Evolutionary conservation across 2,113 vertebrate species (phyloP).

Genomic region (Scortum barcoo): DNA sequence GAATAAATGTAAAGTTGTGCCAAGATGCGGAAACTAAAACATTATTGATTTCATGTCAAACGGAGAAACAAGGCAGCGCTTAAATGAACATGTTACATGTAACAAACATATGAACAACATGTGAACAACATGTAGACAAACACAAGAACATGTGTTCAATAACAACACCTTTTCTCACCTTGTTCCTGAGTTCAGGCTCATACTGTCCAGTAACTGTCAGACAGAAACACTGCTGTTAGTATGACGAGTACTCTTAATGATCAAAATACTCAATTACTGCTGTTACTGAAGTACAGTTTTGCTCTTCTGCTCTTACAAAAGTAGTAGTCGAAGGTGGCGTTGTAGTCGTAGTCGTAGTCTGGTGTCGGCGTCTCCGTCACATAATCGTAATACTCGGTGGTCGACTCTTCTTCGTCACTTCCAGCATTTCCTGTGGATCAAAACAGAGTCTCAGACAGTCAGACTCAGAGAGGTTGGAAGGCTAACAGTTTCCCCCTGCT

Average conservation of each 20-base stretch:
- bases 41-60: no score
- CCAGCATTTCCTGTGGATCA: background rate
- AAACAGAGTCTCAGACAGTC: background rate
- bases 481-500: background rate
- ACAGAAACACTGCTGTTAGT: background rate
- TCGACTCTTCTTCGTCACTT: background rate
- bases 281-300: no score
- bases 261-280: background rate
- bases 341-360: constrained; percentile 66
- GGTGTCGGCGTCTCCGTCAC: accelerated
- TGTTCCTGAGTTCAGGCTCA: accelerated
- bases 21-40: no score
- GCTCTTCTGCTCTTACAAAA: background rate
- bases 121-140: no score
- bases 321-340: constrained; percentile 51
- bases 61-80: no score
- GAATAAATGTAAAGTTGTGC: no score
- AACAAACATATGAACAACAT: no score
- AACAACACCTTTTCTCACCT: constrained; percentile 21
- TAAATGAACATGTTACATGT: no score
- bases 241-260: background rate
- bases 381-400: background rate
- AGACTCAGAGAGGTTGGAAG: background rate
- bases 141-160: no score
- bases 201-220: background rate